A percentile compares a stretch with the other conserved stretches of the same genome.
Evolutionary conservation across 1,140 invertebrate genomes (phyloP).

Genomic region (Sarcophaga bullata): DNA sequence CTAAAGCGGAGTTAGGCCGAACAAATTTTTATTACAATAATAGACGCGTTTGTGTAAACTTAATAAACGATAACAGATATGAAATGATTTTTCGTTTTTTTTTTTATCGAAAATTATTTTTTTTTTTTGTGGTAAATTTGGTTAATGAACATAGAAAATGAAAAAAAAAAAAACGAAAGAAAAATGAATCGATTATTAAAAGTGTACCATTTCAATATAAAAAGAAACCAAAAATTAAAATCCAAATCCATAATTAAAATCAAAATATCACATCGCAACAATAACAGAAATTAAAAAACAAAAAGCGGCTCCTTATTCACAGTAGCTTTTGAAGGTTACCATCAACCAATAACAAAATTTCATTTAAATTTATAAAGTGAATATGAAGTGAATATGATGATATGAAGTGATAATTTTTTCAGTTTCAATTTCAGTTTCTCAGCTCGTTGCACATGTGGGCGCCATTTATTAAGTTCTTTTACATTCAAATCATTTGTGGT

Average conservation of each 20-base stretch:
- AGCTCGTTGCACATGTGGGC: slow-evolving; percentile 18
- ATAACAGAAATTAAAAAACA: not conserved
- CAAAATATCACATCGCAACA: not conserved
- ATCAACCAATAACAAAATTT: not conserved
- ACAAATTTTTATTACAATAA: not conserved
- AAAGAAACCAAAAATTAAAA: slow-evolving; percentile 27
- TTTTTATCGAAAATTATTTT: not conserved
- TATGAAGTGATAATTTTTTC: too few relatives aligned
- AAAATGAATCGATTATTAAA: too few relatives aligned
- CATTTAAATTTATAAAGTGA: not conserved
- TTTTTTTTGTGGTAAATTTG: not conserved
- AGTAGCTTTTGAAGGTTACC: slow-evolving; percentile 29
- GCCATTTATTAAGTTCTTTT: not conserved
- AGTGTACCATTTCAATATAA: not conserved
- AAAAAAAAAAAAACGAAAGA: too few relatives aligned
- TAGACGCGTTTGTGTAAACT: slow-evolving; percentile 25
- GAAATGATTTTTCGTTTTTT: slow-evolving; percentile 5
- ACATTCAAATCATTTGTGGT: too few relatives aligned
- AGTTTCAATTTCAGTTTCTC: slow-evolving; percentile 18
- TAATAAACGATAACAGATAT: not conserved
- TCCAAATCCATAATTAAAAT: slow-evolving; percentile 14
- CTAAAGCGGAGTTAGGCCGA: not conserved
- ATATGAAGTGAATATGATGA: too few relatives aligned
- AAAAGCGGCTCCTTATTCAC: not conserved
- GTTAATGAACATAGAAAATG: too few relatives aligned